Base-by-base conservation (phyloP, 1,140 invertebrate genomes). In the Drosophila mauritiana region DNA sequence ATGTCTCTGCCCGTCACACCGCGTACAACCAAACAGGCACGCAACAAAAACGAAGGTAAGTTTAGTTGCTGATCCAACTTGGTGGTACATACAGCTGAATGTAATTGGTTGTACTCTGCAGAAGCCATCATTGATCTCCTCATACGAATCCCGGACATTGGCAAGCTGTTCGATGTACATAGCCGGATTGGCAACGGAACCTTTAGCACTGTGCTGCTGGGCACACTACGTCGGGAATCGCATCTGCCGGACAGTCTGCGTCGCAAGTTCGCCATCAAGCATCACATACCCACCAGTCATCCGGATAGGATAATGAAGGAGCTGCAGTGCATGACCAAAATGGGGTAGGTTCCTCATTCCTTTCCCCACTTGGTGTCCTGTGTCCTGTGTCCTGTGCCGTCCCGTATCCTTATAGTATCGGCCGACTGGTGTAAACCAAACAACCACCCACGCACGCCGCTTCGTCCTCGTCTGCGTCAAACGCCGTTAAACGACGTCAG, bases 241-340 rank as follows among this genome's bases (percentile, higher is more conserved):
- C 62, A 93, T 51, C 42, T 86, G 53, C 83, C 92, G n/a, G 92
- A 94, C 1, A 92, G 93, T 31, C 93, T 95, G 55, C 92, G 93
- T 25, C 93, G 93, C 85, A 94, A 93, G 89, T 97, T 96, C 93
- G 97, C 97, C 1, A 94, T 97, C 22, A 97, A 97, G 91, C 95
- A 97, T 91, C 94, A 97, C 31, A 95, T 97, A 69, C 97, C 97
- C 10, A 97, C 96, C 40, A 96, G 95, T 76, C 96, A 97, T 91
- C 96, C 96, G 4, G 94, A 94, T 40, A 93, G 96, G 42, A 95
- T 97, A 68, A 94, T 96, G 91, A 95, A 95, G 79, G 97, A 97
- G 93, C 92, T 97, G 34, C 93, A 94, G 73, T 97, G 96, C 90
- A 93, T 98, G 54, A 94, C 95, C 73, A 94, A 96, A 64, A 96